phyloP scores from a whole-genome alignment of 2,797 vertebrate species.

The Sarcoramphus papa region DNA sequence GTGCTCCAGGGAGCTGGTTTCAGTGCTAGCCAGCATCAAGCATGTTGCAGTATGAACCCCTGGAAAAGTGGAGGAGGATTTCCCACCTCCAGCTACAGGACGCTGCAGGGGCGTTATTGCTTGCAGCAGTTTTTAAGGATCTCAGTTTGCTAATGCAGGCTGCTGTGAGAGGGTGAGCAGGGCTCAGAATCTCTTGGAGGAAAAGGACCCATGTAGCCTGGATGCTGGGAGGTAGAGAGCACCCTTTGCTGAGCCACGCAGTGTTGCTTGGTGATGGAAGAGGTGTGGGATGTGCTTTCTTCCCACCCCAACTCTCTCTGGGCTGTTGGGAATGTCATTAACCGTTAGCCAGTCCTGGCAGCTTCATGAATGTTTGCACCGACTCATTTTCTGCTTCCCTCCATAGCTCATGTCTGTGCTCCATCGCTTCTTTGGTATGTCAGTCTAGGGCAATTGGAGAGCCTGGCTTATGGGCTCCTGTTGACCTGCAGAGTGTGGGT shows the following conservation, averaged over 20 bases:
- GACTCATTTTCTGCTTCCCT: background rate
- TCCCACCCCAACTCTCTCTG: background rate
- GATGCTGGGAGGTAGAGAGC: background rate
- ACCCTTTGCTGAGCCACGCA: accelerated
- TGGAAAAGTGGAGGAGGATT: background rate
- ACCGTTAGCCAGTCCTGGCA: background rate
- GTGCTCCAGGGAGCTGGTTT: background rate
- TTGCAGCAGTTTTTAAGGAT: background rate
- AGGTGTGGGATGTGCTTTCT: background rate
- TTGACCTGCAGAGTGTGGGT: background rate
- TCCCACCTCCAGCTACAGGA: background rate
- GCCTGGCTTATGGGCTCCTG: background rate
- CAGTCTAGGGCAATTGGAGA: no score
- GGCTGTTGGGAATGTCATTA: background rate
- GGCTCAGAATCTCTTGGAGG: background rate
- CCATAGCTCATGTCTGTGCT: background rate
- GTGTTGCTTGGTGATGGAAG: background rate
- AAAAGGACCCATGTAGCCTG: accelerated
- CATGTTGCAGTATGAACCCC: background rate
- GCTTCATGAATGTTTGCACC: accelerated
- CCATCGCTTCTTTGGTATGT: no score
- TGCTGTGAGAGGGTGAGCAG: background rate
- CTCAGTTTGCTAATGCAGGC: background rate
- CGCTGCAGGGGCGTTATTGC: background rate
- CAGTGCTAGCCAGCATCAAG: background rate